Evolutionary conservation across 2,113 vertebrate species (phyloP).

Genomic region (Pteruthius melanotis): DNA sequence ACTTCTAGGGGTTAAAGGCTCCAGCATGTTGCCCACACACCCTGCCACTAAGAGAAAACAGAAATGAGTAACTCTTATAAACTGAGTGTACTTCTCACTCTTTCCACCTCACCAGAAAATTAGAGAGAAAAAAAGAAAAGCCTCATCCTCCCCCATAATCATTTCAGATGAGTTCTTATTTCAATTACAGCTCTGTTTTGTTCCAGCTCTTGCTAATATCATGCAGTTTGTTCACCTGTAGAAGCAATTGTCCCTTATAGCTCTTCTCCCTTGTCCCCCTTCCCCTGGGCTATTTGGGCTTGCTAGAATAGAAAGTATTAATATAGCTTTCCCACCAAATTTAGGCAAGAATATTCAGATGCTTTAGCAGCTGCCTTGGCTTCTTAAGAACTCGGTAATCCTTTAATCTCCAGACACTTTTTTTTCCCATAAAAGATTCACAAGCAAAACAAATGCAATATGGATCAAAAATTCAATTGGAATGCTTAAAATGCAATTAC

Average conservation of each 20-base stretch:
- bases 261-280: neutral
- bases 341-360: slow-evolving; percentile 73
- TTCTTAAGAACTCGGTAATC: slow-evolving; percentile 82
- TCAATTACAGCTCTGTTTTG: neutral
- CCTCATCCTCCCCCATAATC: neutral
- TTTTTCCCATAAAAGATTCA: slow-evolving; percentile 75
- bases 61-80: neutral
- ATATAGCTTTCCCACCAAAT: slow-evolving; percentile 67
- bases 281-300: slow-evolving; percentile 11
- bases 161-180: slow-evolving; percentile 17
- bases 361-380: slow-evolving; percentile 74
- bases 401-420: slow-evolving; percentile 81
- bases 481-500: slow-evolving; percentile 85
- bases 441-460: slow-evolving; percentile 83
- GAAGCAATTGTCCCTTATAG: neutral
- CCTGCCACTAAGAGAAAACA: neutral
- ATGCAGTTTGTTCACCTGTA: slow-evolving; percentile 47
- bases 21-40: neutral
- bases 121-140: neutral
- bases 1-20: neutral
- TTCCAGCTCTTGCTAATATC: neutral
- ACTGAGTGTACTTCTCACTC: slow-evolving; percentile 2
- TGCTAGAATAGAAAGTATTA: slow-evolving; percentile 56
- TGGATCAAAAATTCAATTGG: slow-evolving; percentile 85
- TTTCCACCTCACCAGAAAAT: slow-evolving; percentile 45